Evolutionary conservation across 1,140 invertebrate genomes (phyloP).

Genomic region (Pseudomyrmex cubaensis): DNA sequence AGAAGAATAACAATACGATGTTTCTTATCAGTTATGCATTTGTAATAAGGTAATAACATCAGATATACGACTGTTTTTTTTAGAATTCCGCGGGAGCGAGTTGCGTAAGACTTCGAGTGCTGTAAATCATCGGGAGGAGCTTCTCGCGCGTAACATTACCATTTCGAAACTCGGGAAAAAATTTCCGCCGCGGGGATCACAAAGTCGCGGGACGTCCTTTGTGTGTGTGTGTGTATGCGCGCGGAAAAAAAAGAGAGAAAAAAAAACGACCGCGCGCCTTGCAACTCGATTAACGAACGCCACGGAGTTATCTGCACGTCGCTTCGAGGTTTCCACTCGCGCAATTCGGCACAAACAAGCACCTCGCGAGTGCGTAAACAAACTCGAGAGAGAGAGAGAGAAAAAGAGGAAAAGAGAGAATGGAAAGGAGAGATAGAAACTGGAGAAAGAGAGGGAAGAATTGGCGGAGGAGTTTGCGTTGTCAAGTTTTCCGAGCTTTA

Average conservation of each 20-base stretch:
- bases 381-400: slow-evolving; percentile 10
- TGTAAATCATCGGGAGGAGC: slow-evolving; percentile 2
- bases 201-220: background rate
- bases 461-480: slow-evolving; percentile 51
- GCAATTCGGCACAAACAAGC: slow-evolving; percentile 63
- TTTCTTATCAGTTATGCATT: slow-evolving; percentile 1
- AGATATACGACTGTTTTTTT: background rate
- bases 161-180: slow-evolving; percentile 17
- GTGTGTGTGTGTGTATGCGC: background rate
- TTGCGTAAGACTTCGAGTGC: slow-evolving; percentile 2
- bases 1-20: background rate
- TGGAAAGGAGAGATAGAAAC: background rate
- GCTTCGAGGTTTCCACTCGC: slow-evolving; percentile 50
- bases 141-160: slow-evolving; percentile 1
- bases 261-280: slow-evolving; percentile 10
- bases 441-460: slow-evolving; percentile 6
- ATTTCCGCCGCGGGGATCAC: background rate
- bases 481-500: slow-evolving; percentile 61
- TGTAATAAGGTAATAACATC: background rate
- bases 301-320: slow-evolving; percentile 63
- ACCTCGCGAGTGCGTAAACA: slow-evolving; percentile 65
- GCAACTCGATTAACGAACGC: slow-evolving; percentile 36
- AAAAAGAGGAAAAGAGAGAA: background rate
- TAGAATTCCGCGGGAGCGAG: background rate
- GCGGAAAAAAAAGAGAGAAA: slow-evolving; percentile 18